Percentiles rank a stretch among this genome's conserved stretches.
These are phyloP conservation scores for Cyphomyrus plagiostoma DNA, from an alignment of 2,113 vertebrate genomes.

Conservation along the genomic window DNA sequence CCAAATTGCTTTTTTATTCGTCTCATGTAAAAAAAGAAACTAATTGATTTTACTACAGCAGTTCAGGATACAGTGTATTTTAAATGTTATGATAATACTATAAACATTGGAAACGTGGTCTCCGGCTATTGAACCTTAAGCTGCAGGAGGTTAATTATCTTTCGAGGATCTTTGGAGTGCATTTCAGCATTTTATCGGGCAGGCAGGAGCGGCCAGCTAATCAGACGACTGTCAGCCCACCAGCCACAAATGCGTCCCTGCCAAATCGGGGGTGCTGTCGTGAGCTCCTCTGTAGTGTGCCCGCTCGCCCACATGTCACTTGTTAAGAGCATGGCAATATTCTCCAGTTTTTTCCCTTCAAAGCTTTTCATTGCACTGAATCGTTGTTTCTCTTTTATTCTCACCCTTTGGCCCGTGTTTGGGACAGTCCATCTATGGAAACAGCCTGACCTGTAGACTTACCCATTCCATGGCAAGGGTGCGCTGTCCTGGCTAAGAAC, in stretches of 20 bases:
- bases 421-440: not conserved
- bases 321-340: not conserved
- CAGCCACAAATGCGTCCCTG: not conserved
- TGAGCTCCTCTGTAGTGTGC: not conserved
- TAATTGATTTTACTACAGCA: not conserved
- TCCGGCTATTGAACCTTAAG: not conserved
- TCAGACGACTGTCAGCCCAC: not conserved
- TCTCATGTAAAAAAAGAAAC: not conserved
- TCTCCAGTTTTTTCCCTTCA: not conserved
- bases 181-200: not conserved
- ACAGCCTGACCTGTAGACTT: not conserved
- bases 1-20: not conserved
- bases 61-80: not conserved
- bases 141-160: conserved; percentile 3
- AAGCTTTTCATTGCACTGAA: not conserved
- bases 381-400: not conserved
- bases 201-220: not conserved
- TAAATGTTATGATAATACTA: conserved; percentile 7
- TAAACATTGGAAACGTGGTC: not conserved
- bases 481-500: not conserved
- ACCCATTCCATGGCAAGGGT: not conserved
- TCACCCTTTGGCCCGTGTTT: not conserved
- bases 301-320: not conserved
- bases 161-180: conserved; percentile 8
- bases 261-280: not conserved